Percentiles rank a stretch among this genome's conserved stretches.
Conservation (phyloP, 2,888 invertebrate genomes). For the Dermolepida albohirtum region DNA sequence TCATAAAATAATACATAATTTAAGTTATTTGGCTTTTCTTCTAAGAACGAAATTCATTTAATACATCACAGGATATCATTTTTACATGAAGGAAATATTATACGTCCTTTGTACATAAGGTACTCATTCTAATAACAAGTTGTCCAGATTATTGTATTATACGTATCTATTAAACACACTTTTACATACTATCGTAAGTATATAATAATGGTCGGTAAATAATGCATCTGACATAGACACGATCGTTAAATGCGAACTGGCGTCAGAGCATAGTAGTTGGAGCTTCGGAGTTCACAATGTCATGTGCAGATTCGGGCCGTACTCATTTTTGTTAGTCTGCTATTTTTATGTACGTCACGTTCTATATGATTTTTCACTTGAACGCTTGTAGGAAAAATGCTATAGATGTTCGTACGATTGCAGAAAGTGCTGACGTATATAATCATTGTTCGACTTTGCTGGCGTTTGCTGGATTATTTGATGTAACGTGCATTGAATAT, state of each 20-base stretch:
- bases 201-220: not conserved
- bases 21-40: no score
- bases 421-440: conserved; percentile 48
- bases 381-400: conserved; percentile 52
- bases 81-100: no score
- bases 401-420: conserved; percentile 45
- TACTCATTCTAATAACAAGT: no score
- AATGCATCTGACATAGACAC: conserved; percentile 6
- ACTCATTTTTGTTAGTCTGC: conserved; percentile 42
- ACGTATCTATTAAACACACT: no score
- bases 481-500: conserved; percentile 31
- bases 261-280: conserved; percentile 29
- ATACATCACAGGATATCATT: no score
- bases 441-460: conserved; percentile 43
- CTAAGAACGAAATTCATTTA: no score
- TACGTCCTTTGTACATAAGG: no score
- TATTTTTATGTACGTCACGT: conserved; percentile 54
- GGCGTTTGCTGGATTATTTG: conserved; percentile 43
- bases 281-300: conserved; percentile 37
- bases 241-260: conserved; percentile 36
- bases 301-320: conserved; percentile 45
- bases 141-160: no score
- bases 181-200: no score
- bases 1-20: no score
- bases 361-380: conserved; percentile 54